Base-by-base conservation (phyloP, 2,888 invertebrate genomes). In the Calliopum simillimum region DNA sequence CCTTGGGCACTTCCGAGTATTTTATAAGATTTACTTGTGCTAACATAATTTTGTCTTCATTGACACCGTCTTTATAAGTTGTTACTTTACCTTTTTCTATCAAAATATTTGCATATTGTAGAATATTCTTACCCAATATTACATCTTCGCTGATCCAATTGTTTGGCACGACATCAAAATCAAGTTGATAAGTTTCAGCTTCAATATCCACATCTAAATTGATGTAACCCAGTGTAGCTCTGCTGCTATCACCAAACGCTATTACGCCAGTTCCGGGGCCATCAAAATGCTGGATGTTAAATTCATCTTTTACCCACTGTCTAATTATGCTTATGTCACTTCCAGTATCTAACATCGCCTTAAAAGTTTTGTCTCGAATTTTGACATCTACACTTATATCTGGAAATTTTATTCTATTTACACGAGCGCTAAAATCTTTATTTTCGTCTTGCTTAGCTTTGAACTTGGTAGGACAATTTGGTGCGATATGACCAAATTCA, bases 61-160 rank as follows among this genome's bases (percentile, higher is more conserved):
- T 47, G 3, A 49, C 16, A n/a, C n/a, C 4, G 8, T 49, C 49
- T 14, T 49, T 49, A 19, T 49, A 49, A n/a, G 49, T 49, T 19
- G 49, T 49, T 49, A 49, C 3, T 16, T 14, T 49, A 19, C 13
- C 49, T n/a, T 49, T 12, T 49, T 49, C 49, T 49, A 49, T 1
- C 0, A 49, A n/a, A 19, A 49, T 49, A 6, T 13, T n/a, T 49
- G 49, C 13, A n/a, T 49, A 49, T 49, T 49, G 49, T 14, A 49
- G n/a, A 14, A 49, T n/a, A 49, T 49, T 49, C n/a, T 49, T 49
- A 49, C 49, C 49, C 13, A 49, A n/a, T 49, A 49, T 49, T 2
- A 49, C n/a, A n/a, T 49, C 49, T 49, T 49, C 49, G 16, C 49
- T 49, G 14, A 49, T 49, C 49, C 49, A 49, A 49, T n/a, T 13